phyloP scores from a whole-genome alignment of 2,888 invertebrate species.

The Azorinus chamasolen region DNA sequence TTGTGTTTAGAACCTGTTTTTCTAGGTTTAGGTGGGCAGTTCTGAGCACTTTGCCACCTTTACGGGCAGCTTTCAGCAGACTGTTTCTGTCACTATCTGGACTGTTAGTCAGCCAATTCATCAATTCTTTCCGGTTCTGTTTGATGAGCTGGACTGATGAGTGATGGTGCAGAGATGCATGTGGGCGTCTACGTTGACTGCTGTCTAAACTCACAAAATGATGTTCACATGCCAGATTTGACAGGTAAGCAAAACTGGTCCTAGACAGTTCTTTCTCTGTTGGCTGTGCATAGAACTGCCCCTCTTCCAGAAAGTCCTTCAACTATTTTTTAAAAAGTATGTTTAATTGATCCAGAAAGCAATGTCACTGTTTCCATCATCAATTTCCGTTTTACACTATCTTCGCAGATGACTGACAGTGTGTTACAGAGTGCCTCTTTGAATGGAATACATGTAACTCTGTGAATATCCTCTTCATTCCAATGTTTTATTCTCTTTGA shows the following conservation, averaged over 20 bases:
- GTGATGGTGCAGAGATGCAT: constrained; percentile 63
- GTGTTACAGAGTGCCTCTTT: no score
- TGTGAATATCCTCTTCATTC: no score
- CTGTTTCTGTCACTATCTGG: not conserved
- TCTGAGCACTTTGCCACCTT: constrained; percentile 35
- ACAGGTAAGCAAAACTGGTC: no score
- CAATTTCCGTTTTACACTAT: no score
- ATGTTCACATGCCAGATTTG: no score
- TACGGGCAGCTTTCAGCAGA: constrained; percentile 36
- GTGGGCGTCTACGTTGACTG: constrained; percentile 51
- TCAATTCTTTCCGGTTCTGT: constrained; percentile 42
- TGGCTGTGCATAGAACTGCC: constrained; percentile 47
- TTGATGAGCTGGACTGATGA: constrained; percentile 62
- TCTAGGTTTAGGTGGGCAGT: constrained; percentile 24
- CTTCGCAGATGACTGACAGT: no score
- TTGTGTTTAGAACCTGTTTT: constrained; percentile 22
- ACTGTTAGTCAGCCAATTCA: constrained; percentile 53
- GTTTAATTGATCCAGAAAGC: no score
- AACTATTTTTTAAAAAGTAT: constrained; percentile 56
- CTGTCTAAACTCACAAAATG: constrained; percentile 65
- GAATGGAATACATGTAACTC: no score
- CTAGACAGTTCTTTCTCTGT: no score
- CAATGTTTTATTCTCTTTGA: no score
- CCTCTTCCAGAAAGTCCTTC: constrained; percentile 53
- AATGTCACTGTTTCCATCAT: no score